phyloP scores from a whole-genome alignment of 2,888 invertebrate species.

The Acrocyrtus sp. region DNA sequence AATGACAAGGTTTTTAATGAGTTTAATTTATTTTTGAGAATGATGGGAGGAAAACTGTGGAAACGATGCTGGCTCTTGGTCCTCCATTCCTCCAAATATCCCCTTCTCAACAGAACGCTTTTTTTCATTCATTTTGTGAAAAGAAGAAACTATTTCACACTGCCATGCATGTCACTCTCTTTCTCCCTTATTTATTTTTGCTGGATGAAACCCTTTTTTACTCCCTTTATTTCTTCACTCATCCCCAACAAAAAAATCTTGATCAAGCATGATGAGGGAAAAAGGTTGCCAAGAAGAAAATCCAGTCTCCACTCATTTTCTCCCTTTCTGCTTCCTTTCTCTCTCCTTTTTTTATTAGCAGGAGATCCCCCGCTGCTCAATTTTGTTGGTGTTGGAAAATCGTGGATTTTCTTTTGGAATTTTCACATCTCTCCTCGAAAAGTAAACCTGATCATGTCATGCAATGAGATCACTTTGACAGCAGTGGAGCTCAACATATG shows the following conservation, averaged over 20 bases:
- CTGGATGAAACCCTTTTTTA: slow-evolving; percentile 7
- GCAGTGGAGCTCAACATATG: not conserved
- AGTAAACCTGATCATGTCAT: slow-evolving; percentile 38
- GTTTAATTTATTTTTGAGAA: slow-evolving; percentile 52
- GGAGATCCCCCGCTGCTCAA: slow-evolving; percentile 23
- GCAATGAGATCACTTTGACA: slow-evolving; percentile 7
- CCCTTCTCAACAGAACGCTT: slow-evolving; percentile 4
- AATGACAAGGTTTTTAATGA: slow-evolving; percentile 54
- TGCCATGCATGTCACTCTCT: slow-evolving; percentile 3
- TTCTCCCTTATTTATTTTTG: slow-evolving; percentile 40
- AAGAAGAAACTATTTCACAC: slow-evolving; percentile 44
- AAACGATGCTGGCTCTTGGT: not conserved
- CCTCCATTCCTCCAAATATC: slow-evolving; percentile 2
- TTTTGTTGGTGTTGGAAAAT: slow-evolving; percentile 11
- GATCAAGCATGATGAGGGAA: not conserved
- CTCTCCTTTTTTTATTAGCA: slow-evolving; percentile 34
- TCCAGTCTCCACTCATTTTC: slow-evolving; percentile 2
- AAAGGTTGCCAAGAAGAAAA: slow-evolving; percentile 21
- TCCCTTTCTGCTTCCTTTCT: not conserved
- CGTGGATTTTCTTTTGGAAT: slow-evolving; percentile 21
- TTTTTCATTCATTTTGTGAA: not conserved
- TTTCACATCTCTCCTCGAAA: slow-evolving; percentile 15
- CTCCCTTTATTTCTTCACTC: slow-evolving; percentile 6
- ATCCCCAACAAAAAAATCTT: not conserved
- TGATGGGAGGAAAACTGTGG: slow-evolving; percentile 19